Percentiles rank a stretch among this genome's conserved stretches.
These are phyloP conservation scores for Boulengeromyrus knoepffleri DNA, from an alignment of 2,113 vertebrate species.

Conservation along the genomic window DNA sequence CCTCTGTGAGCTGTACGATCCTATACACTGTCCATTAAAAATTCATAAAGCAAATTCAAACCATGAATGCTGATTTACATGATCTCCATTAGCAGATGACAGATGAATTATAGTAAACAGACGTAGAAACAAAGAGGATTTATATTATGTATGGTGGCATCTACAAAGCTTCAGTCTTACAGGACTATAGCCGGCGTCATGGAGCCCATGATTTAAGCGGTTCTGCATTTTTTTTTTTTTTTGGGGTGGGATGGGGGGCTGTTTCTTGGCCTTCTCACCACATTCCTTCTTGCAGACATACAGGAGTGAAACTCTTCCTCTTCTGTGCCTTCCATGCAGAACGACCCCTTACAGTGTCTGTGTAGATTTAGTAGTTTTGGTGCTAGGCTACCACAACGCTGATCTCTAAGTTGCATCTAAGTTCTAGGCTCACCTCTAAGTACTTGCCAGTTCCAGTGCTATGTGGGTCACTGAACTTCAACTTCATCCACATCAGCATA, in stretches of 20 bases:
- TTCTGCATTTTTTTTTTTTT: neutral
- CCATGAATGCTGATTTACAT: neutral
- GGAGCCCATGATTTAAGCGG: neutral
- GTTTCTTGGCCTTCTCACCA: neutral
- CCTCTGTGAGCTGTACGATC: neutral
- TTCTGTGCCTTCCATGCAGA: neutral
- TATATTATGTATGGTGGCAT: neutral
- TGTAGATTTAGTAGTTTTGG: neutral
- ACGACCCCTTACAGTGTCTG: neutral
- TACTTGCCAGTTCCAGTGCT: neutral
- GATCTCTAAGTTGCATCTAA: neutral
- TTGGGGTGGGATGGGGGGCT: neutral
- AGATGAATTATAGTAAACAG: neutral
- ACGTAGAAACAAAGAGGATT: neutral
- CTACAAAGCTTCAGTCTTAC: neutral
- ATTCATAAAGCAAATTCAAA: neutral
- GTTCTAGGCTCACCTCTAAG: neutral
- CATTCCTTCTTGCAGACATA: neutral
- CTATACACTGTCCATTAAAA: neutral
- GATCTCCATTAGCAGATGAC: neutral
- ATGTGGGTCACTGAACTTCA: neutral
- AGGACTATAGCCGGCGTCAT: neutral
- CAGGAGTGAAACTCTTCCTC: neutral
- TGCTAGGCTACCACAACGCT: neutral
- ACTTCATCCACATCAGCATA: neutral